A percentile compares a stretch with the other conserved stretches of the same genome.
phyloP scores from a whole-genome alignment of 2,888 invertebrate species.

The Thalpophila matura region DNA sequence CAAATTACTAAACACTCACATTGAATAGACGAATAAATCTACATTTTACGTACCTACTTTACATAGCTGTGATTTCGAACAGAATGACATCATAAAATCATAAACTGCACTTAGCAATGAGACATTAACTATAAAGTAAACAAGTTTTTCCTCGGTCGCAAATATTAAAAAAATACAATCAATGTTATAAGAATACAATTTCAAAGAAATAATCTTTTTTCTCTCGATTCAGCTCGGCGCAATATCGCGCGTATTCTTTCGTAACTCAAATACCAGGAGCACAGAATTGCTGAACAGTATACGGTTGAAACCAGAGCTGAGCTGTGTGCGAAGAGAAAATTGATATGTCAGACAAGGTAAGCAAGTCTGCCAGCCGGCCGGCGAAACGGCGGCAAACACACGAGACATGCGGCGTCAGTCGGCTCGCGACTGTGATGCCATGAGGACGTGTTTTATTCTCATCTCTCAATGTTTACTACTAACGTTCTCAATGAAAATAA shows the following conservation, averaged over 20 bases:
- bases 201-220: conserved; percentile 33
- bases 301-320: conserved; percentile 67
- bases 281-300: conserved; percentile 76
- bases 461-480: conserved; percentile 35
- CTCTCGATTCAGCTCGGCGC: conserved; percentile 56
- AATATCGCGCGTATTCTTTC: conserved; percentile 87
- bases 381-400: conserved; percentile 56
- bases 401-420: conserved; percentile 52
- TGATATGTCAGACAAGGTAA: conserved; percentile 86
- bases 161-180: conserved; percentile 29
- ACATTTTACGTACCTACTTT: conserved; percentile 31
- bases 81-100: conserved; percentile 36
- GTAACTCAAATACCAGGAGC: conserved; percentile 88
- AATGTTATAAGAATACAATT: conserved; percentile 27
- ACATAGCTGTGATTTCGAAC: conserved; percentile 25
- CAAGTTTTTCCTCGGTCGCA: conserved; percentile 56
- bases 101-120: conserved; percentile 51
- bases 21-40: conserved; percentile 54
- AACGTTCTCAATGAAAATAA: conserved; percentile 37
- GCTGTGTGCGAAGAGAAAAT: conserved; percentile 82
- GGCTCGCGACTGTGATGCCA: conserved; percentile 51
- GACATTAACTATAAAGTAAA: conserved; percentile 38
- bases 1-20: conserved; percentile 56
- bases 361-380: conserved; percentile 74
- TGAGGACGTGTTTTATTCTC: conserved; percentile 45